These are phyloP conservation scores for Thomomys bottae DNA, from an alignment of 2,113 vertebrate genomes.

Conservation along the genomic window DNA sequence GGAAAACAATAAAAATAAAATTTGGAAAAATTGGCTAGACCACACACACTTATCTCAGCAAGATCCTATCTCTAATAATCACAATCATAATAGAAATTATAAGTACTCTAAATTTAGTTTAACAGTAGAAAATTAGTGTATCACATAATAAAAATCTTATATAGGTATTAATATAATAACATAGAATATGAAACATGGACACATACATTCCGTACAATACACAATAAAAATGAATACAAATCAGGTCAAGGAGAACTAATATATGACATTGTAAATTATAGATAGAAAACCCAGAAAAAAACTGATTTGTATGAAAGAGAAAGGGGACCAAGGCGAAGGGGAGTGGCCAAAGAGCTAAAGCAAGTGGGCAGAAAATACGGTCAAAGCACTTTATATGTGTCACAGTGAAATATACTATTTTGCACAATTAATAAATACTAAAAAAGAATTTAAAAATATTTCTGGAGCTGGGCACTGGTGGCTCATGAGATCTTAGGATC, in stretches of 20 bases:
- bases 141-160: neutral
- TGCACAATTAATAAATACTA: neutral
- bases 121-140: neutral
- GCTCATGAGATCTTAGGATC: too few relatives aligned
- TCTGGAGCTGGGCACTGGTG: too few relatives aligned
- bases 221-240: neutral
- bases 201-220: slow-evolving; percentile 1
- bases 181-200: neutral
- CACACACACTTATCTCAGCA: neutral
- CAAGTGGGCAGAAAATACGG: neutral
- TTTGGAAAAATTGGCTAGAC: neutral
- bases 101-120: slow-evolving; percentile 33
- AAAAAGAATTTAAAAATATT: neutral
- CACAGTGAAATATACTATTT: neutral
- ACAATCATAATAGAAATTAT: neutral
- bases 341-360: neutral
- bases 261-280: neutral
- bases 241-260: neutral
- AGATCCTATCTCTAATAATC: too few relatives aligned
- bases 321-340: neutral
- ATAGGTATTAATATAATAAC: slow-evolving; percentile 1
- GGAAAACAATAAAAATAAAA: slow-evolving; percentile 10
- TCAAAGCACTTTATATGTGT: neutral
- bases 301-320: neutral
- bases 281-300: neutral